Conservation (phyloP, 2,113 vertebrate species). For the Salvelinus fontinalis region DNA sequence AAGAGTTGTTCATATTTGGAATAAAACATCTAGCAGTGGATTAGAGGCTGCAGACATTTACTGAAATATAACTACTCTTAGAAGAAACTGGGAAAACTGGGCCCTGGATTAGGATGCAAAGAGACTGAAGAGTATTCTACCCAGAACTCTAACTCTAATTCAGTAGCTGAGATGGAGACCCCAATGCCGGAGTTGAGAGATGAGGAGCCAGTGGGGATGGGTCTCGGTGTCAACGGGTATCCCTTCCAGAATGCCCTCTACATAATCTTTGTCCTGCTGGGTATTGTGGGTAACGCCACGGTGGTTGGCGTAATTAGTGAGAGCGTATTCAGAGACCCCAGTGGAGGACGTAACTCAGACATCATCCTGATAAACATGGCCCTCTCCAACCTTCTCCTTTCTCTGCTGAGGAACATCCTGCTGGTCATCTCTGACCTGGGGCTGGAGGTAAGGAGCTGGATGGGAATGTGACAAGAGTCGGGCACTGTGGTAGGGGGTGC, state of each 20-base stretch:
- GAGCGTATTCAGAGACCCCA: slow-evolving; percentile 51
- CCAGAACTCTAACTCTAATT: neutral
- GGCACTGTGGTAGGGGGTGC: neutral
- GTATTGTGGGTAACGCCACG: slow-evolving; percentile 68
- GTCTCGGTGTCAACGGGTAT: slow-evolving; percentile 44
- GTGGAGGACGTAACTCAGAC: slow-evolving; percentile 66
- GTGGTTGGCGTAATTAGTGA: slow-evolving; percentile 70
- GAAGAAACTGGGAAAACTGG: neutral
- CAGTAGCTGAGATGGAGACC: neutral
- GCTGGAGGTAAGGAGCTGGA: slow-evolving; percentile 58
- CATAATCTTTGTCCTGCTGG: slow-evolving; percentile 67
- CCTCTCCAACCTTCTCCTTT: slow-evolving; percentile 74
- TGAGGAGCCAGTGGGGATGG: slow-evolving; percentile 46
- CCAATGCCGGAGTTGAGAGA: neutral
- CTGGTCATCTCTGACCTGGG: slow-evolving; percentile 71
- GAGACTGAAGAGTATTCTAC: neutral
- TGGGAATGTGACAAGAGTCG: neutral
- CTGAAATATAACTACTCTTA: neutral
- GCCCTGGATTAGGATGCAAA: neutral
- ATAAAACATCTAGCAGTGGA: neutral
- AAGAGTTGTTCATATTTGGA: neutral
- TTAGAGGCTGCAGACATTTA: neutral
- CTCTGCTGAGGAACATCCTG: slow-evolving; percentile 67
- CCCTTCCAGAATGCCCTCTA: slow-evolving; percentile 56
- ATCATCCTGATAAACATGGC: slow-evolving; percentile 79